Evolutionary conservation across 2,888 invertebrate genomes (phyloP), one percentile per base, ranked within the genome.

Genomic region (Coronaproctus castanopsis): DNA sequence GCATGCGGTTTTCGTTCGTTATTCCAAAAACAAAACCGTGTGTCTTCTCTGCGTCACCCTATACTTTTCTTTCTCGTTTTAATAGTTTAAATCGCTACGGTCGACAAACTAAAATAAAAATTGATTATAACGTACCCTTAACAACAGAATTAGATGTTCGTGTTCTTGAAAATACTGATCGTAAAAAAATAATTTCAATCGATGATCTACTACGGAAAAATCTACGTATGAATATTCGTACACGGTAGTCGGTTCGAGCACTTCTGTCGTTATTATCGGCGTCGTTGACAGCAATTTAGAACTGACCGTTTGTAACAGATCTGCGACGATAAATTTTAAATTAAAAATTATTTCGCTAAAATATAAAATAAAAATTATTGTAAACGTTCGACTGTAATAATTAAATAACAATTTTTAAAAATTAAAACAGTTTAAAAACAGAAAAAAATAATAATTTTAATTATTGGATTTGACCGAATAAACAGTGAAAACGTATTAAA

Each of bases 141-240:
- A 36, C 5, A 36, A 14, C 5, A 36, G 36, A 36, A 36, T 14
- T 36, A 36, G 14, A 36, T 36, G 36, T 36, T 36, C 36, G 36
- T 36, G 36, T 36, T 36, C 36, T 14, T 36, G 59, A 52, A 51
- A 24, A 20, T 55, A 24, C n/a, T 59, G 55, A 51, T 59, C 59
- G 55, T 55, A 59, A 21, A 59, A 55, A 18, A 24, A 59, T 3
- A 52, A 52, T 52, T 59, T 55, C 5, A 59, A 50, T 52, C 55
- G 18, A n/a, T 55, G 55, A 55, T 59, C 59, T 8, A 59, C 51
- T 23, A 51, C 22, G 14, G 59, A 50, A 22, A 59, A 59, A 55
- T 59, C 48, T 1, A 51, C 19, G 22, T 52, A 59, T 8, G 55
- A 55, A 56, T 59, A 59, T 55, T 59, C 56, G 52, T 54, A 53